Percentiles rank a stretch among this genome's conserved stretches.
Conservation (phyloP, 1,140 invertebrate genomes). For the Laupala kohalensis region DNA sequence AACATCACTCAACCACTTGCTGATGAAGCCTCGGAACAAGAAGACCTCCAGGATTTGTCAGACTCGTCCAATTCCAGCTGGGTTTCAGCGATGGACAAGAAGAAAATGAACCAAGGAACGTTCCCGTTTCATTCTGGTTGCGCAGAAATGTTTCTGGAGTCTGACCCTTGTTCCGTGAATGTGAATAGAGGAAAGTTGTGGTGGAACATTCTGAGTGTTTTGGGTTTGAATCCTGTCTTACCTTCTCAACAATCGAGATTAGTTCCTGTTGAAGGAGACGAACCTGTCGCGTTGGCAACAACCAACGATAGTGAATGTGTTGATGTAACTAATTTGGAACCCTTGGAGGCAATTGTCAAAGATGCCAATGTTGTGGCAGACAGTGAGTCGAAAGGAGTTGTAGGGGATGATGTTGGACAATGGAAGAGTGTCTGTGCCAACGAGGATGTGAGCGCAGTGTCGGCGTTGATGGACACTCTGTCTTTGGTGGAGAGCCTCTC, state of each 20-base stretch:
- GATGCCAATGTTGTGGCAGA: not conserved
- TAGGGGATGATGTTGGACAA: not conserved
- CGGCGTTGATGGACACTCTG: not conserved
- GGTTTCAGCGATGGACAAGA: not conserved
- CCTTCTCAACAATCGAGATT: not conserved
- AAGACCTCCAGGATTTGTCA: not conserved
- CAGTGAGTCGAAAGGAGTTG: not conserved
- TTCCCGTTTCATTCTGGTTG: not conserved
- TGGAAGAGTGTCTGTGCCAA: not conserved
- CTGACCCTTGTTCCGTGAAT: not conserved
- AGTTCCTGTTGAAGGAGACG: no score
- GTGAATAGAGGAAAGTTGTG: not conserved
- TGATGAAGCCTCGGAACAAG: not conserved
- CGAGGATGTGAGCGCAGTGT: not conserved
- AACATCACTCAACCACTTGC: not conserved
- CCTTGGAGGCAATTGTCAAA: not conserved
- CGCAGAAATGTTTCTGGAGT: not conserved
- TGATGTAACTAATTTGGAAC: not conserved
- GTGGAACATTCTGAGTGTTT: not conserved
- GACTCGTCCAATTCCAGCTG: not conserved
- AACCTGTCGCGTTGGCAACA: no score
- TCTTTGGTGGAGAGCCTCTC: not conserved
- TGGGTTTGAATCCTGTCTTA: not conserved
- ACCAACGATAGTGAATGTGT: no score
- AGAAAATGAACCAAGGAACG: not conserved